phyloP scores from a whole-genome alignment of 2,797 vertebrate species.

The Helicolenus hilgendorfi region DNA sequence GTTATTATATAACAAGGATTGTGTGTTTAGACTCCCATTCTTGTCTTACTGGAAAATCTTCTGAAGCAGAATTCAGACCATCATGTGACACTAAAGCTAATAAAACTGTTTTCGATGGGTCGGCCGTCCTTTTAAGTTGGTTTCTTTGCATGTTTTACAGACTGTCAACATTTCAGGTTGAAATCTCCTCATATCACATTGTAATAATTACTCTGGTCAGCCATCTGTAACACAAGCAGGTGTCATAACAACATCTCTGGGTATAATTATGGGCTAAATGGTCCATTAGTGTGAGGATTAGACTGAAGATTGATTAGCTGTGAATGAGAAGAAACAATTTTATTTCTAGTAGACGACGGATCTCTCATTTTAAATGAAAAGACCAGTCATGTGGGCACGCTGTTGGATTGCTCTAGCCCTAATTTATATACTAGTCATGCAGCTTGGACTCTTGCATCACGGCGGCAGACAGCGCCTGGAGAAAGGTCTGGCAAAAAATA shows the following conservation, averaged over 20 bases:
- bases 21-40: not conserved
- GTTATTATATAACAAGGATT: not conserved
- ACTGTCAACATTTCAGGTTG: not conserved
- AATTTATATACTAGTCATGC: slow-evolving; percentile 32
- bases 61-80: not conserved
- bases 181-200: not conserved
- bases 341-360: not conserved
- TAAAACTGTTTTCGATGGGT: not conserved
- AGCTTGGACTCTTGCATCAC: slow-evolving; percentile 11
- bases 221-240: not conserved
- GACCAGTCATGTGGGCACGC: not conserved
- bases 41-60: not conserved
- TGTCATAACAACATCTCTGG: not conserved
- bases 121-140: not conserved
- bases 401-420: not conserved
- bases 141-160: not conserved
- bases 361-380: not conserved
- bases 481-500: slow-evolving; percentile 35
- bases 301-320: not conserved
- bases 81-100: not conserved
- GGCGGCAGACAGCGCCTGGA: slow-evolving; percentile 23
- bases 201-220: not conserved
- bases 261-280: not conserved
- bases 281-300: not conserved
- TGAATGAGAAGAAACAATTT: not conserved